Conservation (phyloP, 2,888 invertebrate genomes). For the Boloria euphrosyne region DNA sequence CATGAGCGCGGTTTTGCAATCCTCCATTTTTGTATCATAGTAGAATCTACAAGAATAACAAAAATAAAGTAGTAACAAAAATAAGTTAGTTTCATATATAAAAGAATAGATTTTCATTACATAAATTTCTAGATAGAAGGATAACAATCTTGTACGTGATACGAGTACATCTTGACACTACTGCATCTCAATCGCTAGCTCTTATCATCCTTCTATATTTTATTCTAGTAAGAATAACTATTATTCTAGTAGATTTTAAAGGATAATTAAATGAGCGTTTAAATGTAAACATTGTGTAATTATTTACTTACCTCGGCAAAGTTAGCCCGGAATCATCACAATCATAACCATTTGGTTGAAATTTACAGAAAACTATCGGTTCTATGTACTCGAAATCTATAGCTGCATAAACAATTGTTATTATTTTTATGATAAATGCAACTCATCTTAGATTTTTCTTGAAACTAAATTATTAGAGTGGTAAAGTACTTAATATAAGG, state of each 20-base stretch:
- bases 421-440: background rate
- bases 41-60: constrained; percentile 44
- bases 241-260: background rate
- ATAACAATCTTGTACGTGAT: too few relatives aligned
- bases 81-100: too few relatives aligned
- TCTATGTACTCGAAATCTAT: constrained; percentile 26
- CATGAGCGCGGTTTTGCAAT: constrained; percentile 48
- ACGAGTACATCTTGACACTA: too few relatives aligned
- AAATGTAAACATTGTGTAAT: too few relatives aligned
- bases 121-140: too few relatives aligned
- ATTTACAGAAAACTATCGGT: constrained; percentile 48
- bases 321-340: constrained; percentile 43
- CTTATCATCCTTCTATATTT: too few relatives aligned
- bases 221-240: too few relatives aligned
- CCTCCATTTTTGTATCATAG: constrained; percentile 53
- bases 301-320: constrained; percentile 43
- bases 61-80: background rate
- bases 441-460: background rate
- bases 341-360: constrained; percentile 54
- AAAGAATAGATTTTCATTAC: too few relatives aligned
- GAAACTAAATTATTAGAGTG: too few relatives aligned
- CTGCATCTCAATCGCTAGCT: too few relatives aligned
- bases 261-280: background rate
- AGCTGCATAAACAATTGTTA: constrained; percentile 10
- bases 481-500: too few relatives aligned